phyloP scores from a whole-genome alignment of 1,140 invertebrate species.

The Chrysomallon squamiferum region DNA sequence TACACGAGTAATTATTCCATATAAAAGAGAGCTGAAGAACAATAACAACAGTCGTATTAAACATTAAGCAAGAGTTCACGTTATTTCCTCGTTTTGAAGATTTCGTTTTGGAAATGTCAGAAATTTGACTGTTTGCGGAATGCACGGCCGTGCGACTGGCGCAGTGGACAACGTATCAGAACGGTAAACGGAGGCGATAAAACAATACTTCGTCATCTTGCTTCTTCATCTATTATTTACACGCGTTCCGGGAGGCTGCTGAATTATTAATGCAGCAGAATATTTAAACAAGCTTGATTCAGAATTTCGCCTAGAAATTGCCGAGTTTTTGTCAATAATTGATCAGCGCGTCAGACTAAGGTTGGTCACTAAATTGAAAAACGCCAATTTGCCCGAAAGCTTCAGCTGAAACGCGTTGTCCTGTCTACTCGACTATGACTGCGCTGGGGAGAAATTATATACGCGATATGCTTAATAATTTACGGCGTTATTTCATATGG shows the following conservation, averaged over 20 bases:
- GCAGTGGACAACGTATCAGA: not conserved
- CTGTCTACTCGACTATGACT: too few species aligned
- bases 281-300: constrained; percentile 5
- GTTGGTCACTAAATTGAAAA: constrained; percentile 10
- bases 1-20: too few species aligned
- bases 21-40: too few species aligned
- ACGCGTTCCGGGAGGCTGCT: not conserved
- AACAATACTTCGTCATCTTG: not conserved
- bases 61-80: too few species aligned
- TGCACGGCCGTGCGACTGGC: not conserved
- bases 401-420: not conserved
- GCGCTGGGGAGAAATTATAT: too few species aligned
- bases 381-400: constrained; percentile 6
- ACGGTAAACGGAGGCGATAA: not conserved
- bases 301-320: constrained; percentile 3
- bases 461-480: too few species aligned
- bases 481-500: too few species aligned
- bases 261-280: constrained; percentile 3
- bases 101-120: not conserved
- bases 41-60: too few species aligned
- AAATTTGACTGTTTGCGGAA: not conserved
- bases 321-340: not conserved
- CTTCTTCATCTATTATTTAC: not conserved
- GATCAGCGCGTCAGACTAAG: not conserved
- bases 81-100: not conserved